These are phyloP conservation scores for Gymnocypris eckloni DNA, from an alignment of 2,797 vertebrate genomes.

Conservation along the genomic window DNA sequence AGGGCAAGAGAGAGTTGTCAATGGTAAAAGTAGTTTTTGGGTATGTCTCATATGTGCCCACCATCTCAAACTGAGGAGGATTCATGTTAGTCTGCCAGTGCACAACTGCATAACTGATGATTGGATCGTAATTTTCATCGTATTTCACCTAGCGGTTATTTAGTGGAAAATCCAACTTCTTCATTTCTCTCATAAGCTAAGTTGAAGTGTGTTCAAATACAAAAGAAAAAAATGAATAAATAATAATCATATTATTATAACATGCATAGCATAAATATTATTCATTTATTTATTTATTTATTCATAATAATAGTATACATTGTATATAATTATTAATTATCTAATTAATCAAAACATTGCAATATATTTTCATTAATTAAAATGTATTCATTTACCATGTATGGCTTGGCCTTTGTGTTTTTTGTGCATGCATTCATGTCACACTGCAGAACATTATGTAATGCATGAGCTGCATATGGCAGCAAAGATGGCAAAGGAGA, in stretches of 20 bases:
- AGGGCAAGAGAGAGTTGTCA: slow-evolving; percentile 71
- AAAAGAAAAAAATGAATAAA: neutral
- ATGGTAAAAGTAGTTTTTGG: slow-evolving; percentile 66
- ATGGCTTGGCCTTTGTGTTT: slow-evolving; percentile 72
- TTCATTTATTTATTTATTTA: neutral
- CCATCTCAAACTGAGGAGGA: slow-evolving; percentile 59
- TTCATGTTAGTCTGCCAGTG: slow-evolving; percentile 75
- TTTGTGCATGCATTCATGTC: slow-evolving; percentile 67
- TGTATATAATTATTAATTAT: neutral
- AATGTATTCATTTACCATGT: slow-evolving; percentile 78
- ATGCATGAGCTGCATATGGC: slow-evolving; percentile 83
- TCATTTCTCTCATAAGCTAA: slow-evolving; percentile 83
- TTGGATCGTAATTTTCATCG: slow-evolving; percentile 74
- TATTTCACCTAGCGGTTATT: slow-evolving; percentile 75
- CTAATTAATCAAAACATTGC: neutral
- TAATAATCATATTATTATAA: neutral
- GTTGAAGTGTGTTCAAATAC: neutral
- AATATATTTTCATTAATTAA: neutral
- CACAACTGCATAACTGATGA: slow-evolving; percentile 74
- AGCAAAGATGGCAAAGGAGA: slow-evolving; percentile 75
- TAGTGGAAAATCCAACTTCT: slow-evolving; percentile 82
- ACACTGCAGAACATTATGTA: slow-evolving; percentile 82
- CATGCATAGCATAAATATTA: neutral
- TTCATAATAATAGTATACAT: neutral
- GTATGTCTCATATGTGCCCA: slow-evolving; percentile 73